These are phyloP conservation scores for Lagenorhynchus albirostris DNA, from an alignment of 2,113 vertebrate genomes.

Conservation along the genomic window DNA sequence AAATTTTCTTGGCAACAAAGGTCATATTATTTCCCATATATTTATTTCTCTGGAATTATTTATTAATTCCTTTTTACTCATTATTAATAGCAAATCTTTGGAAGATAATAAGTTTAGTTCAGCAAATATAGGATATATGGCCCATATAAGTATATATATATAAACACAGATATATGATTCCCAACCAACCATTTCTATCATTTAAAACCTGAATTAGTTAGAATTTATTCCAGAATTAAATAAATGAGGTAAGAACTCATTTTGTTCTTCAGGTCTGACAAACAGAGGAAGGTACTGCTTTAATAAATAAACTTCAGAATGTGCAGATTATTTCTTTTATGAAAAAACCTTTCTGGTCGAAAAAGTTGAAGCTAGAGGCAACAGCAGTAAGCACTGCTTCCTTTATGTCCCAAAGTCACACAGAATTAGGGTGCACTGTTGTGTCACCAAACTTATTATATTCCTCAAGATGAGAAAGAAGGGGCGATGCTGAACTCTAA, in stretches of 20 bases:
- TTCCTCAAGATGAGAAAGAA: neutral
- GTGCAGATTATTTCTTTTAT: neutral
- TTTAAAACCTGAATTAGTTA: neutral
- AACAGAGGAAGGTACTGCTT: neutral
- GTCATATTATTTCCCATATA: neutral
- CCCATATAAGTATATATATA: neutral
- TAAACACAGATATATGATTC: neutral
- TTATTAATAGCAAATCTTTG: neutral
- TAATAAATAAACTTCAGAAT: neutral
- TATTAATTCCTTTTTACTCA: neutral
- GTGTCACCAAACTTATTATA: too few species aligned
- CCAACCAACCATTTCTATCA: too few species aligned
- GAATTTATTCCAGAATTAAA: neutral
- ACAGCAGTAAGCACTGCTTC: neutral
- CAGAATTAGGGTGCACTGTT: neutral
- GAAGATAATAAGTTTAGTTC: neutral
- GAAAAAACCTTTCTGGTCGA: neutral
- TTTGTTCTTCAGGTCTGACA: neutral
- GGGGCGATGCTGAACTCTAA: neutral
- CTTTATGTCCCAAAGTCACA: neutral
- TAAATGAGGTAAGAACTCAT: neutral
- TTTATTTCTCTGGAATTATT: neutral
- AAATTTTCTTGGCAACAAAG: neutral
- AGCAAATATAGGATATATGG: neutral
- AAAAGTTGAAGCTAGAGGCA: neutral